Percentiles rank a stretch among this genome's conserved stretches.
phyloP scores from a whole-genome alignment of 2,888 invertebrate genomes.

The Orthosia incerta region DNA sequence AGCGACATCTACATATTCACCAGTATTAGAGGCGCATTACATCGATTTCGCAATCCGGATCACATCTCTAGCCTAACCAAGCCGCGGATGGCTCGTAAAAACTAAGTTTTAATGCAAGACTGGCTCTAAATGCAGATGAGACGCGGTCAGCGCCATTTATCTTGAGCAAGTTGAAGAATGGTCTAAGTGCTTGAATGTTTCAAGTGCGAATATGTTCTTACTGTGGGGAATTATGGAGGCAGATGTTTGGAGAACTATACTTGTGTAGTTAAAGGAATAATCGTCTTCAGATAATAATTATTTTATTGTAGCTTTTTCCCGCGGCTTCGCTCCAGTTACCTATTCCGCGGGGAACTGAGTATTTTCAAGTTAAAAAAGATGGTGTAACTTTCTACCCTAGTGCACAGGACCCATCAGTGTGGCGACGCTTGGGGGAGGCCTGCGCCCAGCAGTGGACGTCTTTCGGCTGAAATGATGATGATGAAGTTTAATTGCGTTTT shows the following conservation, averaged over 20 bases:
- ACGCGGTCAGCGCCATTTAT: constrained; percentile 46
- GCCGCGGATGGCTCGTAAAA: constrained; percentile 60
- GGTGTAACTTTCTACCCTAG: too few relatives aligned
- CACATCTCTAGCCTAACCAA: constrained; percentile 33
- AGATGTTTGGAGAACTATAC: background rate
- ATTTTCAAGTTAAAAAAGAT: too few relatives aligned
- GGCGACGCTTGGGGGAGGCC: too few relatives aligned
- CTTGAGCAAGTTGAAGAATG: constrained; percentile 31
- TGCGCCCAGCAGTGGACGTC: too few relatives aligned
- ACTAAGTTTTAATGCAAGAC: constrained; percentile 53
- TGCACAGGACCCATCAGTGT: too few relatives aligned
- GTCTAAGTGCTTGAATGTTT: constrained; percentile 11
- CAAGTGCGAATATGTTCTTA: constrained; percentile 3
- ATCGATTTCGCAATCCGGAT: constrained; percentile 41
- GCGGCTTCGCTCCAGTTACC: too few relatives aligned
- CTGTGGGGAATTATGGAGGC: background rate
- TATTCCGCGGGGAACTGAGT: too few relatives aligned
- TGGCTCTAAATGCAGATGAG: constrained; percentile 54
- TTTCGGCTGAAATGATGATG: too few relatives aligned
- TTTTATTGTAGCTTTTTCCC: too few relatives aligned
- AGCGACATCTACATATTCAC: constrained; percentile 15
- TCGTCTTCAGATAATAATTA: background rate
- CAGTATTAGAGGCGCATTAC: constrained; percentile 46
- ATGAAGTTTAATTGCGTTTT: too few relatives aligned
- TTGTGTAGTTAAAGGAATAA: background rate